Conservation (phyloP, 2,113 vertebrate species). For the Orycteropus afer region DNA sequence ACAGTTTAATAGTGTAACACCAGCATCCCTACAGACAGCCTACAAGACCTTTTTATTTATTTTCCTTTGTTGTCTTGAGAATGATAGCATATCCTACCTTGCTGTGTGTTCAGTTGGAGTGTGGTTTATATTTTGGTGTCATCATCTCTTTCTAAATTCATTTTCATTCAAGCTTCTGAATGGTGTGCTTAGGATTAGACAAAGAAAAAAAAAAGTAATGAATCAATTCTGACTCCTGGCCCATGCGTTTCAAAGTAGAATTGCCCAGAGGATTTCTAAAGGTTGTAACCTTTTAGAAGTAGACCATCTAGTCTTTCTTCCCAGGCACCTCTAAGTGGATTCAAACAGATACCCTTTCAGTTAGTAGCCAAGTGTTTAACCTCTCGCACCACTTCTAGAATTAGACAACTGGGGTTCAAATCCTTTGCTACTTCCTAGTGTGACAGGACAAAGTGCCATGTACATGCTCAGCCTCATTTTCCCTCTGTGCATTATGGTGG, state of each 20-base stretch:
- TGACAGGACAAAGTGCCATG: background rate
- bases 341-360: background rate
- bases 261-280: background rate
- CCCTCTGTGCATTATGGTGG: background rate
- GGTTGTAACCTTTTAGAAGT: background rate
- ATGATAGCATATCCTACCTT: rapidly evolving
- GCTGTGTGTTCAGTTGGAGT: background rate
- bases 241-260: background rate
- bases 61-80: background rate
- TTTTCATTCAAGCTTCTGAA: background rate
- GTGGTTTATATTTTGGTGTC: background rate
- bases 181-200: background rate
- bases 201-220: background rate
- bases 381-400: background rate
- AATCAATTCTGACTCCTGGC: background rate
- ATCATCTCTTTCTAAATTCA: background rate
- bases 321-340: background rate
- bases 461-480: background rate
- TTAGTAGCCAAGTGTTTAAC: background rate
- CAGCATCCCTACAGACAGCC: background rate
- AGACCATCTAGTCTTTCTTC: background rate
- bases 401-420: background rate
- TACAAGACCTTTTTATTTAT: background rate
- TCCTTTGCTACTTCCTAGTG: background rate
- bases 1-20: background rate